Evolutionary conservation across 2,888 invertebrate genomes (phyloP), one percentile per base, ranked within the genome.

Genomic region (Latheticus oryzae): DNA sequence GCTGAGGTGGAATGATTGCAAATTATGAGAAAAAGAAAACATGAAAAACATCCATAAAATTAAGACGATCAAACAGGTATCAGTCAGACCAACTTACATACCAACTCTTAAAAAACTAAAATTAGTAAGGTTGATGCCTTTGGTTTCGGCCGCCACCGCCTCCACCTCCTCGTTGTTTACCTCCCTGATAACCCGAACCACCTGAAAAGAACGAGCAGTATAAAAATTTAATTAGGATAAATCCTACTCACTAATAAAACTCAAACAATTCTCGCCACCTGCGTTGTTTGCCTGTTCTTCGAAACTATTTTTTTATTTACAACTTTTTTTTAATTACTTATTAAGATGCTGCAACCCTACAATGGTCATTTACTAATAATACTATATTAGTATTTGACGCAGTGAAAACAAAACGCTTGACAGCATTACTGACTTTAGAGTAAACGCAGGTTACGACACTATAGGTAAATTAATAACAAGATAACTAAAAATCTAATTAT

Each of bases 91-190:
- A 58, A 38, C 33, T 23, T 8, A 38, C 23, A 28, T 53, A 37
- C 54, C 35, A 45, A 62, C 63, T 61, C 24, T 28, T n/a, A n/a
- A 28, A 63, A 57, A 58, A 58, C 30, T 58, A 54, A 11, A 75
- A 74, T 79, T 89, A 91, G 83, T 92, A 92, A 79, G 92, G 92
- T 83, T 91, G 91, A 84, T 91, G 91, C 86, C 92, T 88, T 82
- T 90, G 91, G 82, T 90, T 91, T 74, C 88, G 86, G 77, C 88
- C 87, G 66, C 84, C 83, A 76, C 81, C 81, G 80, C 91, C 91
- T 76, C 90, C 89, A 76, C 85, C 85, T 75, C 82, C 81, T 77
- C 91, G 90, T 78, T 91, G 91, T 84, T 92, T 92, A 81, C 92
- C 92, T 75, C 91, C 89, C 77, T 86, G 87, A 83, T 88, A 90